phyloP scores from a whole-genome alignment of 2,113 vertebrate species.

The Egretta garzetta region DNA sequence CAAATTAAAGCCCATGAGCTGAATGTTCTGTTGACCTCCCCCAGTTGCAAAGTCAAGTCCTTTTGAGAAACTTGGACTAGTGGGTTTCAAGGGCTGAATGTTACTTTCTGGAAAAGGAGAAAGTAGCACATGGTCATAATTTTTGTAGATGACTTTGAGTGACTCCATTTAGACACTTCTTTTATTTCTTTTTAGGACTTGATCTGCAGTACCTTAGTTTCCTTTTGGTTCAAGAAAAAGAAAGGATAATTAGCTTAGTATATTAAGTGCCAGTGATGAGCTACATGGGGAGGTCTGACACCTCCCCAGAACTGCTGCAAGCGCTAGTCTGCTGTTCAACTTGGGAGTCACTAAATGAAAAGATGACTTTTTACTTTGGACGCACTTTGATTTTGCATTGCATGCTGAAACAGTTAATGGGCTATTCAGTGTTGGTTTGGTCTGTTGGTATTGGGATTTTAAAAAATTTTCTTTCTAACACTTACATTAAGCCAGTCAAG shows the following conservation, averaged over 20 bases:
- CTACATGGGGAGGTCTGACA: rapidly evolving
- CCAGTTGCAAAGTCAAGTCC: not conserved
- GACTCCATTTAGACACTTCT: not conserved
- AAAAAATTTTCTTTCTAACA: not conserved
- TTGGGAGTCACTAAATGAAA: not conserved
- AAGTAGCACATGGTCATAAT: not conserved
- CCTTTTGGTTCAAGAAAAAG: not conserved
- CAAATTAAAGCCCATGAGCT: not conserved
- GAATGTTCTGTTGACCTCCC: not conserved
- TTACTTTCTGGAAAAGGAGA: not conserved
- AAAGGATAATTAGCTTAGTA: not conserved
- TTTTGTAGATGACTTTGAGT: not conserved
- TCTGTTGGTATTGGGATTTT: not conserved
- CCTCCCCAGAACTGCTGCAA: not conserved
- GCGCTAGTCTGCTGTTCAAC: not conserved
- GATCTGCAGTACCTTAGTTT: not conserved
- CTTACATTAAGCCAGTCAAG: not conserved
- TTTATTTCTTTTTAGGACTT: not conserved
- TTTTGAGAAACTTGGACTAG: not conserved
- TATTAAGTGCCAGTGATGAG: not conserved
- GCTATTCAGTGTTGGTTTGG: not conserved
- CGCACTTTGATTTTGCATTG: not conserved
- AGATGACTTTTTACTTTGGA: not conserved
- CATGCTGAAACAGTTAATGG: not conserved
- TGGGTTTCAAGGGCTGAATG: not conserved